phyloP scores from a whole-genome alignment of 37 sponge, comb jelly and placozoan species.

The Spongilla lacustris region DNA sequence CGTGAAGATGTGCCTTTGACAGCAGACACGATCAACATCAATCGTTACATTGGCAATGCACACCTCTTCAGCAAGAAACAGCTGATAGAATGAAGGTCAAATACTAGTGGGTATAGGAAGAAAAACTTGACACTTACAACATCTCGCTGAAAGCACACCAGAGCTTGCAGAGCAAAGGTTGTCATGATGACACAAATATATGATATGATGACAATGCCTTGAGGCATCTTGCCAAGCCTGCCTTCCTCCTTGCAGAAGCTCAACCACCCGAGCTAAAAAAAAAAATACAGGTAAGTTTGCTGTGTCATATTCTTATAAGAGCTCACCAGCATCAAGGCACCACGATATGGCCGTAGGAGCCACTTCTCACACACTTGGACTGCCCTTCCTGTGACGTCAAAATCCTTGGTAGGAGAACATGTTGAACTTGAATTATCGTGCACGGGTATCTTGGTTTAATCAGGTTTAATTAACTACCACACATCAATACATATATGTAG shows the following conservation, averaged over 20 bases:
- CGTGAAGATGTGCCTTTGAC: slow-evolving; percentile 57
- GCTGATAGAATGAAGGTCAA: not conserved
- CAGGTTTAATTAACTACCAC: too few species aligned
- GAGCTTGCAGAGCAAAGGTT: not conserved
- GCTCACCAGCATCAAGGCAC: not conserved
- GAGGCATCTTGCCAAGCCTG: not conserved
- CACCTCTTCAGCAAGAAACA: not conserved
- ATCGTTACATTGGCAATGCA: not conserved
- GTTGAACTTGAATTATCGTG: too few species aligned
- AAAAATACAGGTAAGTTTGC: too few species aligned
- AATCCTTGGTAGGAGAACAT: not conserved
- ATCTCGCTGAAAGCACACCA: not conserved
- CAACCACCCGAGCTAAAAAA: not conserved
- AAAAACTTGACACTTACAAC: not conserved
- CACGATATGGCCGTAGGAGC: not conserved
- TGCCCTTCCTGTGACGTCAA: not conserved
- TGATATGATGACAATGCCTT: not conserved
- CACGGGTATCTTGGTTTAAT: too few species aligned
- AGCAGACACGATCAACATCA: not conserved
- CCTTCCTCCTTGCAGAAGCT: not conserved
- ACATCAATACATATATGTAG: too few species aligned
- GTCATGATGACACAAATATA: not conserved
- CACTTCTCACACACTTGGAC: not conserved
- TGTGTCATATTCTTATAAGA: not conserved
- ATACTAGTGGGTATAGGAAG: not conserved